A percentile compares a stretch with the other conserved stretches of the same genome.
Evolutionary conservation across 1,140 invertebrate genomes (phyloP).

Genomic region (Branchinecta lindahli): DNA sequence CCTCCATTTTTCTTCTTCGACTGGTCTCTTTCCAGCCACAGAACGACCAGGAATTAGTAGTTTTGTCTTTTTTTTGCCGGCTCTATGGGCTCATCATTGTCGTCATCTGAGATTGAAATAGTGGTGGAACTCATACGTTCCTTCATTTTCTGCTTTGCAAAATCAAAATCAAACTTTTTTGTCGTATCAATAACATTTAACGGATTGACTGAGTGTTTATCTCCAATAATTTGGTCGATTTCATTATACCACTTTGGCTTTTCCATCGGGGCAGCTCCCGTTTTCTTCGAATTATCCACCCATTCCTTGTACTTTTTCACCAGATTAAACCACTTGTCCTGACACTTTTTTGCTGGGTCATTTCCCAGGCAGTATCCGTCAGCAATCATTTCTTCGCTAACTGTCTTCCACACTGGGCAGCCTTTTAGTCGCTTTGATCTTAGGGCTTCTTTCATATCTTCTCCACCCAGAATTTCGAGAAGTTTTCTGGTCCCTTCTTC

Average conservation of each 20-base stretch:
- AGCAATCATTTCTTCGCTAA: neutral
- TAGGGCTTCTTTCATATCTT: neutral
- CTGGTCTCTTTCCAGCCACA: neutral
- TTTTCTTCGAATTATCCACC: neutral
- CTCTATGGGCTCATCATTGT: neutral
- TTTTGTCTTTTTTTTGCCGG: neutral
- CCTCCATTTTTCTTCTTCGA: constrained; percentile 6
- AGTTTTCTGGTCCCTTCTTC: constrained; percentile 2
- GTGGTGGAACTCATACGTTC: neutral
- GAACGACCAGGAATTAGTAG: neutral
- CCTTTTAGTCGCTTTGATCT: constrained; percentile 1
- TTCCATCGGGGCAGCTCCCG: neutral
- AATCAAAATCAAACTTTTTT: constrained; percentile 1
- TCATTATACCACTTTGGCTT: neutral
- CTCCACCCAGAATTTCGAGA: neutral
- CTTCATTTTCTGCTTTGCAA: neutral
- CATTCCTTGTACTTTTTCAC: constrained; percentile 1
- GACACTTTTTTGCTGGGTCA: constrained; percentile 1
- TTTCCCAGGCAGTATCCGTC: neutral
- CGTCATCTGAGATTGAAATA: neutral
- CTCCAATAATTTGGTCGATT: neutral
- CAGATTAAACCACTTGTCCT: neutral
- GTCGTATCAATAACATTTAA: neutral
- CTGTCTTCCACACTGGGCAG: neutral
- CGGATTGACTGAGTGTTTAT: neutral